Evolutionary conservation across 2,888 invertebrate species (phyloP).

Genomic region (Ophion slaviceki): DNA sequence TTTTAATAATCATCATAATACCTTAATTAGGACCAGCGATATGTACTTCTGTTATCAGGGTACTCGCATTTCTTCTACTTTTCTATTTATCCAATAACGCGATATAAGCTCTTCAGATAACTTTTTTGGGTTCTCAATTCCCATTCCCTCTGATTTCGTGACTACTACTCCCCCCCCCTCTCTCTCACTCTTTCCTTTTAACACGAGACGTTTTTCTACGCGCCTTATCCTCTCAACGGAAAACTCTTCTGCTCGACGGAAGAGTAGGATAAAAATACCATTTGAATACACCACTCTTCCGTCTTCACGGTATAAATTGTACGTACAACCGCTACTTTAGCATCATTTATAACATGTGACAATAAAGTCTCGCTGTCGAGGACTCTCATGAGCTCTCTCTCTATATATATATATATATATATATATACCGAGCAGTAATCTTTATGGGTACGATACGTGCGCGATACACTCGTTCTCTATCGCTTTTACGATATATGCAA

Average conservation of each 20-base stretch:
- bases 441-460: conserved; percentile 79
- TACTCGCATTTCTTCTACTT: no score
- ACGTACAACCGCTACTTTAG: conserved; percentile 71
- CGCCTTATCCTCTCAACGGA: conserved; percentile 47
- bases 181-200: neutral
- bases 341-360: conserved; percentile 83
- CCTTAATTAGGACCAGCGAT: neutral
- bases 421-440: conserved; percentile 71
- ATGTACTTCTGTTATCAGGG: conserved; percentile 70
- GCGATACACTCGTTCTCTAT: conserved; percentile 55
- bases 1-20: neutral
- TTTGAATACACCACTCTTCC: conserved; percentile 78
- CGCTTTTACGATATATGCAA: conserved; percentile 57
- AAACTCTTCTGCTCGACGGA: conserved; percentile 76
- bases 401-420: no score
- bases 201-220: conserved; percentile 16
- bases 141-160: neutral
- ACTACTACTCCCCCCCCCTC: neutral
- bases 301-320: conserved; percentile 50
- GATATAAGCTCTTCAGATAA: conserved; percentile 71
- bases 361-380: conserved; percentile 77
- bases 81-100: conserved; percentile 74
- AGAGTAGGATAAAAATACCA: conserved; percentile 81
- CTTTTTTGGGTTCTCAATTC: neutral
- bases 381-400: conserved; percentile 57